Percentiles rank a stretch among this genome's conserved stretches.
phyloP scores from a whole-genome alignment of 2,888 invertebrate genomes.

The Eurois occulta region DNA sequence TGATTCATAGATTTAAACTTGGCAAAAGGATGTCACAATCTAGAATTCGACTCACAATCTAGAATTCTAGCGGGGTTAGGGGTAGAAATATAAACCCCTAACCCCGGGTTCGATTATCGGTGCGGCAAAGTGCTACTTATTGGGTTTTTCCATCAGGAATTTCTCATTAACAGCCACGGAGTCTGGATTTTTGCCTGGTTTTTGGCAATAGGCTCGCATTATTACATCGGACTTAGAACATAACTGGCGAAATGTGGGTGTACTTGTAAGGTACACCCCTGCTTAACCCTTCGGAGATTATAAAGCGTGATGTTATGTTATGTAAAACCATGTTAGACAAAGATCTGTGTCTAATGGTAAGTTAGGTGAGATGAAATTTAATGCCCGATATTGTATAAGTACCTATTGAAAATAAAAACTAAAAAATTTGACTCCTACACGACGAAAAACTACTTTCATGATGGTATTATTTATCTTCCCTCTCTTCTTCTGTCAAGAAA shows the following conservation, averaged over 20 bases:
- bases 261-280: too few relatives aligned
- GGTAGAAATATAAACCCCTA: background rate
- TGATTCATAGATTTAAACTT: background rate
- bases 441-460: background rate
- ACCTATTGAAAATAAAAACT: background rate
- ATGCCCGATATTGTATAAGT: background rate
- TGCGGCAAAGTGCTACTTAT: background rate
- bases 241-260: too few relatives aligned
- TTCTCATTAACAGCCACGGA: background rate
- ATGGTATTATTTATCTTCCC: background rate
- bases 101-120: background rate
- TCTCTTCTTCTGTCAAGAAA: constrained; percentile 38
- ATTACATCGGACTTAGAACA: too few relatives aligned
- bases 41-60: background rate
- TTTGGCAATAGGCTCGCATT: too few relatives aligned
- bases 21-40: background rate
- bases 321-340: background rate
- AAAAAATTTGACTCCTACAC: background rate
- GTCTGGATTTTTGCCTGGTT: too few relatives aligned
- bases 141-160: background rate
- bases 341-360: background rate
- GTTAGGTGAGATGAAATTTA: background rate
- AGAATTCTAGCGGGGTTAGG: background rate
- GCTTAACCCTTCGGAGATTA: too few relatives aligned
- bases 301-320: too few relatives aligned